These are phyloP conservation scores for Oeneis ivallda DNA, from an alignment of 2,888 invertebrate genomes.

Conservation along the genomic window DNA sequence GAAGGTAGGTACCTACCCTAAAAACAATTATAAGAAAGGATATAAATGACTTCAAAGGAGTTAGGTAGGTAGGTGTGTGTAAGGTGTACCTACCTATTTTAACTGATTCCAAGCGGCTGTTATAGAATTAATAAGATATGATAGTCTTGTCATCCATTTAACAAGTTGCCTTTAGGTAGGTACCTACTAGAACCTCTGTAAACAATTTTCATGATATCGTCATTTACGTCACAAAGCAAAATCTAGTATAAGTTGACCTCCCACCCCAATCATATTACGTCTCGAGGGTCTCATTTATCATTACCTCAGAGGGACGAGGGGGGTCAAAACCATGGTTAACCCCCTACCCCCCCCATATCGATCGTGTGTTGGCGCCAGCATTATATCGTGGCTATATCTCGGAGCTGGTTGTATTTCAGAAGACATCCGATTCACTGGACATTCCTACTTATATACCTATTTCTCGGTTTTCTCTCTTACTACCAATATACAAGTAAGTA, in stretches of 20 bases:
- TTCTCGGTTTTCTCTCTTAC: not conserved
- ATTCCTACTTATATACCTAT: not conserved
- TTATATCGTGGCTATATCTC: constrained; percentile 47
- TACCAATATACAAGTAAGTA: constrained; percentile 1
- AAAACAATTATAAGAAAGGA: too few species aligned
- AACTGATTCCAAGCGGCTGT: too few species aligned
- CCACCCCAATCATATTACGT: constrained; percentile 8
- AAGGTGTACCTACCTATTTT: too few species aligned
- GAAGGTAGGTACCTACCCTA: too few species aligned
- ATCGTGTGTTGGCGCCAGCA: constrained; percentile 55
- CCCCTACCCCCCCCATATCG: constrained; percentile 53
- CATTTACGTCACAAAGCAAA: constrained; percentile 23
- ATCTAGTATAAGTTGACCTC: constrained; percentile 23
- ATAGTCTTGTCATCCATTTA: not conserved
- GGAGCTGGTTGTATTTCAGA: constrained; percentile 32
- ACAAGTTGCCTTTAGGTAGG: not conserved
- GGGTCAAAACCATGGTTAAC: constrained; percentile 32
- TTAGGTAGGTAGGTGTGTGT: too few species aligned
- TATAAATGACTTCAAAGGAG: too few species aligned
- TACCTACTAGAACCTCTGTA: constrained; percentile 10
- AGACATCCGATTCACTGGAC: constrained; percentile 18
- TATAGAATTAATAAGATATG: too few species aligned
- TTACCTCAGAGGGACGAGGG: constrained; percentile 29
- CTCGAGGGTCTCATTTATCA: constrained; percentile 19
- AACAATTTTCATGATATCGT: constrained; percentile 22